phyloP scores from a whole-genome alignment of 1,140 invertebrate genomes.

The Agrypnia vestita region DNA sequence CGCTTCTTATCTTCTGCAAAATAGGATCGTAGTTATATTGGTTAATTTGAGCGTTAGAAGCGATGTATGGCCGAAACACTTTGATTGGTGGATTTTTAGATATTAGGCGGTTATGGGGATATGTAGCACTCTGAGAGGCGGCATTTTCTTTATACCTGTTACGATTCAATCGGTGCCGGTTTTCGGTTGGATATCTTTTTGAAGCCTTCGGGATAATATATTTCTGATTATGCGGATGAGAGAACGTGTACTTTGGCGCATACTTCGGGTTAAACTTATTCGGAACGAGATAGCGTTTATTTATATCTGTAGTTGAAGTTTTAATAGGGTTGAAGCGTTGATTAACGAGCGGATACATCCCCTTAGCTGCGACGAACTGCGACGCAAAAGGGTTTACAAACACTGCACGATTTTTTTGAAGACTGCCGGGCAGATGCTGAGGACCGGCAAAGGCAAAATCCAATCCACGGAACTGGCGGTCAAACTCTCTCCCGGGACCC shows the following conservation, averaged over 20 bases:
- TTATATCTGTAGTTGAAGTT: background rate
- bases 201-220: constrained; percentile 3
- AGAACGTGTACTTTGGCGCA: constrained; percentile 13
- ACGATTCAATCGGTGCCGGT: background rate
- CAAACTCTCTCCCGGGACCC: background rate
- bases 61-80: constrained; percentile 68
- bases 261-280: background rate
- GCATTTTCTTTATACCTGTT: constrained; percentile 35
- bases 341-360: too few relatives aligned
- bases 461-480: background rate
- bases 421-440: background rate
- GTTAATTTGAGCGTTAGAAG: constrained; percentile 65
- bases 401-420: background rate
- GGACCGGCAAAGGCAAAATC: background rate
- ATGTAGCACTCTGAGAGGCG: background rate
- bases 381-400: background rate
- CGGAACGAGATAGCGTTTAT: background rate
- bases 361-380: background rate
- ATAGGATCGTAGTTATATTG: constrained; percentile 68
- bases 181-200: background rate
- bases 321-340: too few relatives aligned
- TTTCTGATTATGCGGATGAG: background rate
- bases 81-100: constrained; percentile 52
- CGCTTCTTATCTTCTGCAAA: constrained; percentile 67
- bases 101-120: background rate